Evolutionary conservation across 1,140 invertebrate genomes (phyloP).

Genomic region (Condylostylus longicornis): DNA sequence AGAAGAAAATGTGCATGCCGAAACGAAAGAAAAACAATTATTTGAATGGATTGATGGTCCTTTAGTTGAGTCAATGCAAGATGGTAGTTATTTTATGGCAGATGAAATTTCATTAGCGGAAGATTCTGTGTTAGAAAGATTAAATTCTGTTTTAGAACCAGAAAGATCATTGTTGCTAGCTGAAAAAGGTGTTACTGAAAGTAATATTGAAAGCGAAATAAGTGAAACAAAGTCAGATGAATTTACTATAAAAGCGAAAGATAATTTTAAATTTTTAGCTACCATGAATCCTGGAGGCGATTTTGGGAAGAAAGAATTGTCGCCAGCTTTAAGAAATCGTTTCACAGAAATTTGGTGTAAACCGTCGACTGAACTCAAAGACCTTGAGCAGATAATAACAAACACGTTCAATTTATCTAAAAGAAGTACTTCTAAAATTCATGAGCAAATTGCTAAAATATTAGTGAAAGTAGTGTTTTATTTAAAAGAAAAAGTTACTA

Average conservation of each 20-base stretch:
- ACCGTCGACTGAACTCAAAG: conserved; percentile 36
- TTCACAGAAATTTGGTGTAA: conserved; percentile 98
- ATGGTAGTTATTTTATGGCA: conserved; percentile 78
- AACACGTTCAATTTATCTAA: conserved; percentile 10
- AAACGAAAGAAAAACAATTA: conserved; percentile 36
- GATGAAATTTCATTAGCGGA: conserved; percentile 99
- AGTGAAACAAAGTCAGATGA: conserved; percentile 32
- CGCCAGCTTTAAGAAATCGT: conserved; percentile 90
- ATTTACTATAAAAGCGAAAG: conserved; percentile 52
- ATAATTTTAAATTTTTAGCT: conserved; percentile 80
- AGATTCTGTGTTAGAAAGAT: conserved; percentile 92
- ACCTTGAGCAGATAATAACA: conserved; percentile 43
- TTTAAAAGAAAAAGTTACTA: conserved; percentile 35
- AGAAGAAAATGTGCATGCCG: background rate
- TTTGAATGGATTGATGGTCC: conserved; percentile 99
- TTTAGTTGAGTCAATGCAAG: conserved; percentile 77
- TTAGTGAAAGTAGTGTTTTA: conserved; percentile 25
- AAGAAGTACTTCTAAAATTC: background rate
- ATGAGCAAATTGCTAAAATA: conserved; percentile 13
- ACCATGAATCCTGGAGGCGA: conserved; percentile 99
- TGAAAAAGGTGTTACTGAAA: conserved; percentile 51
- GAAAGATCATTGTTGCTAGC: conserved; percentile 80
- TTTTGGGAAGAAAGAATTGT: conserved; percentile 98
- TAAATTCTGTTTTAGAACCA: conserved; percentile 93
- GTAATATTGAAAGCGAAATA: conserved; percentile 33